A percentile compares a stretch with the other conserved stretches of the same genome.
phyloP scores from a whole-genome alignment of 2,797 vertebrate genomes.

The Decapterus maruadsi region DNA sequence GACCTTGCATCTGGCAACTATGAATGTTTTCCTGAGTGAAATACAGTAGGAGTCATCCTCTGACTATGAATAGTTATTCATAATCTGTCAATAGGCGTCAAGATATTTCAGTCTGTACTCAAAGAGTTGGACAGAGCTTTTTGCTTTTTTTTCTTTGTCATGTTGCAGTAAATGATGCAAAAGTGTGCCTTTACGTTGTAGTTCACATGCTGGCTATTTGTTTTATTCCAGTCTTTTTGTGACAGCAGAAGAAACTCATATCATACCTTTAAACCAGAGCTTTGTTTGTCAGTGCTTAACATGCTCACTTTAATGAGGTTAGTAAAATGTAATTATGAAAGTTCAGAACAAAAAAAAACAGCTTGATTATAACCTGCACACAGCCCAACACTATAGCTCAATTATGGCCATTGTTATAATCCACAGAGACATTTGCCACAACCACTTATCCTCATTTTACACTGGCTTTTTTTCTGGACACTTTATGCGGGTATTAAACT shows the following conservation, averaged over 20 bases:
- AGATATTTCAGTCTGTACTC: not conserved
- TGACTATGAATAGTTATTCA: not conserved
- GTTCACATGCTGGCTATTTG: not conserved
- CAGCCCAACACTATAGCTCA: constrained; percentile 56
- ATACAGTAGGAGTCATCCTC: not conserved
- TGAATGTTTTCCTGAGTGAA: not conserved
- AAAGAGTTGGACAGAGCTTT: not conserved
- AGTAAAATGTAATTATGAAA: constrained; percentile 30
- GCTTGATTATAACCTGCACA: constrained; percentile 60
- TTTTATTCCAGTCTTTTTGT: not conserved
- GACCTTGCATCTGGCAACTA: too few species aligned
- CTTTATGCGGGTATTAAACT: constrained; percentile 4
- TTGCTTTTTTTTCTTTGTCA: constrained; percentile 35
- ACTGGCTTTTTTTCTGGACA: constrained; percentile 5
- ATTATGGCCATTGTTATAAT: constrained; percentile 58
- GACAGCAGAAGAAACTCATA: not conserved
- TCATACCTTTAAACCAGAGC: not conserved
- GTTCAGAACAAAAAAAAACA: constrained; percentile 10
- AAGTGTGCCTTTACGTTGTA: not conserved
- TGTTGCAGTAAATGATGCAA: not conserved
- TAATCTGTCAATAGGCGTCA: not conserved
- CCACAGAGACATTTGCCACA: constrained; percentile 43
- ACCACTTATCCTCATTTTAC: constrained; percentile 39
- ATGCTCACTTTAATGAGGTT: not conserved
- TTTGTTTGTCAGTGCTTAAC: not conserved